Conservation (phyloP, 2,888 invertebrate genomes). For the Deilephila elpenor region DNA sequence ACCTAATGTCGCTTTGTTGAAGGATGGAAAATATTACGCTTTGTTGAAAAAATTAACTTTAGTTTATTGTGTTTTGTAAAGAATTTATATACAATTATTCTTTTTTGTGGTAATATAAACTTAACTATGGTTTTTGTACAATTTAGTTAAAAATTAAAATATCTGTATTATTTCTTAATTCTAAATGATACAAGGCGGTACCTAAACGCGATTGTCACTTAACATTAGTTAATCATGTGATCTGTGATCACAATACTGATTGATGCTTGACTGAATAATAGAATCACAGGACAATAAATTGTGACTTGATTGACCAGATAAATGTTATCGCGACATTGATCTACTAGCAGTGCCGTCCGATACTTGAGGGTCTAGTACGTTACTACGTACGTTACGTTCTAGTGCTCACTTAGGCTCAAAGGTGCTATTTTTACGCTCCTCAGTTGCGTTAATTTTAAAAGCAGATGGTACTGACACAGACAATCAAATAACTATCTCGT, state of each 20-base stretch:
- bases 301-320: slow-evolving; percentile 5
- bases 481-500: not conserved
- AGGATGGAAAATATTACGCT: slow-evolving; percentile 28
- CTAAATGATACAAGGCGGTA: not conserved
- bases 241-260: not conserved
- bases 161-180: not conserved
- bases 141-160: not conserved
- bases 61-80: not conserved
- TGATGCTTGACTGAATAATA: not conserved
- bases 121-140: too few relatives aligned
- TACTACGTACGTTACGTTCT: too few relatives aligned
- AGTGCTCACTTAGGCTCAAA: too few relatives aligned
- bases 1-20: slow-evolving; percentile 34
- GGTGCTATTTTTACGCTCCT: too few relatives aligned
- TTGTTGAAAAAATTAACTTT: not conserved
- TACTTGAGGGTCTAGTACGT: too few relatives aligned
- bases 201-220: not conserved
- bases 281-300: too few relatives aligned
- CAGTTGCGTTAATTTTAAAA: not conserved
- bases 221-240: not conserved
- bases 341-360: too few relatives aligned
- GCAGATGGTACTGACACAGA: not conserved
- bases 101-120: not conserved
- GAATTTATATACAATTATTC: not conserved
- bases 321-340: too few relatives aligned